Conservation (phyloP, 2,113 vertebrate genomes). For the Zosterops japonicus region DNA sequence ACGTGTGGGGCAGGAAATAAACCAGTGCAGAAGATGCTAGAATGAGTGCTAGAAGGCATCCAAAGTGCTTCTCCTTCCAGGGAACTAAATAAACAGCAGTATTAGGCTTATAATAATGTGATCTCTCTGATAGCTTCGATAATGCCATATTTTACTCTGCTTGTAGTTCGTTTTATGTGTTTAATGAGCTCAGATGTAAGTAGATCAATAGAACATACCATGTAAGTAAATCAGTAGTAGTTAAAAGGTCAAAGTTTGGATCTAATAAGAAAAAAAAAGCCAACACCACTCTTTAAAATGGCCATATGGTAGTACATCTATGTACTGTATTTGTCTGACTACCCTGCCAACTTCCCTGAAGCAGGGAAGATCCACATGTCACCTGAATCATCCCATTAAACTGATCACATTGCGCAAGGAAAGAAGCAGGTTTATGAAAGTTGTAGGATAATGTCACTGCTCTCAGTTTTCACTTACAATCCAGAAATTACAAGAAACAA, state of each 20-base stretch:
- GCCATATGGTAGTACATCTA: not conserved
- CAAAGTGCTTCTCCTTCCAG: not conserved
- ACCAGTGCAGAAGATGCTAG: not conserved
- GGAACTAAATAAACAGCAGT: not conserved
- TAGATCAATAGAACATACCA: constrained; percentile 35
- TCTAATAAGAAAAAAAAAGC: not conserved
- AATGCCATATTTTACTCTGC: not conserved
- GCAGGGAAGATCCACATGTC: not conserved
- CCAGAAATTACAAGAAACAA: not conserved
- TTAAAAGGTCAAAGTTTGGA: constrained; percentile 50
- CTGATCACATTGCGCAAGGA: not conserved
- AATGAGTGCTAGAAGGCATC: not conserved
- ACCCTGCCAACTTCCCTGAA: not conserved
- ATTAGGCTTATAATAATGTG: not conserved
- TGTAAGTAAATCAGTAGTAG: constrained; percentile 28
- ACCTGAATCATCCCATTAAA: not conserved
- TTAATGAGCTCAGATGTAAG: constrained; percentile 44
- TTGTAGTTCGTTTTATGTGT: not conserved
- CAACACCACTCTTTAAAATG: not conserved
- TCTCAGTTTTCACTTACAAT: not conserved
- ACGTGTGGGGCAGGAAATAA: not conserved
- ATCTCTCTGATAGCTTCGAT: not conserved
- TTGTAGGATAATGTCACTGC: not conserved
- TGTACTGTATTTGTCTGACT: not conserved
- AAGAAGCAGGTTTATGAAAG: not conserved